phyloP scores from a whole-genome alignment of 2,888 invertebrate species.

The Lordiphosa andalusiaca region DNA sequence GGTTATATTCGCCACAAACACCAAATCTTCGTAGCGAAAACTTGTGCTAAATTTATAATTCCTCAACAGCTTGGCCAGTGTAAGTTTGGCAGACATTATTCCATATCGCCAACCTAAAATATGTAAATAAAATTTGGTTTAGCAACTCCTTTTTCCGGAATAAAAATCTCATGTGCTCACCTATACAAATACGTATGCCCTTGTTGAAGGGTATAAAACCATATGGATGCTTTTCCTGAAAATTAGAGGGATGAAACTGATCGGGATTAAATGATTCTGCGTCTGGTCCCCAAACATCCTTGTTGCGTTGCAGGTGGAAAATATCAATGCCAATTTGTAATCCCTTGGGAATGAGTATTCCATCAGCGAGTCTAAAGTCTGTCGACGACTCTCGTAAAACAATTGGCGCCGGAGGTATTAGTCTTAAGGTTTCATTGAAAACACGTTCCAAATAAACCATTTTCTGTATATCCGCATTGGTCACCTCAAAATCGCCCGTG shows the following conservation, averaged over 20 bases:
- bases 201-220: constrained; percentile 75
- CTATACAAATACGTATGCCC: constrained; percentile 74
- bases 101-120: constrained; percentile 65
- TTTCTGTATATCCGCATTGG: constrained; percentile 59
- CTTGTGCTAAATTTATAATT: constrained; percentile 67
- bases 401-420: constrained; percentile 68
- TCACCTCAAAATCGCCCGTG: constrained; percentile 50
- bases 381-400: constrained; percentile 6
- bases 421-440: constrained; percentile 73
- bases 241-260: constrained; percentile 69
- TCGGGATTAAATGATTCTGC: constrained; percentile 74
- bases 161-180: constrained; percentile 25
- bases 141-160: constrained; percentile 25
- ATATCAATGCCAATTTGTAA: constrained; percentile 64
- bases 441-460: constrained; percentile 73
- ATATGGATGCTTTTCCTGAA: constrained; percentile 66
- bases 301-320: constrained; percentile 69
- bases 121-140: constrained; percentile 15
- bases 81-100: constrained; percentile 58
- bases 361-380: constrained; percentile 57
- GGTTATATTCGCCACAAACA: constrained; percentile 59
- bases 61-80: constrained; percentile 61
- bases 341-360: constrained; percentile 61
- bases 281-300: constrained; percentile 71
- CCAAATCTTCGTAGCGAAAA: constrained; percentile 61